These are phyloP conservation scores for Alfaro cultratus DNA, from an alignment of 2,797 vertebrate genomes.

Conservation along the genomic window DNA sequence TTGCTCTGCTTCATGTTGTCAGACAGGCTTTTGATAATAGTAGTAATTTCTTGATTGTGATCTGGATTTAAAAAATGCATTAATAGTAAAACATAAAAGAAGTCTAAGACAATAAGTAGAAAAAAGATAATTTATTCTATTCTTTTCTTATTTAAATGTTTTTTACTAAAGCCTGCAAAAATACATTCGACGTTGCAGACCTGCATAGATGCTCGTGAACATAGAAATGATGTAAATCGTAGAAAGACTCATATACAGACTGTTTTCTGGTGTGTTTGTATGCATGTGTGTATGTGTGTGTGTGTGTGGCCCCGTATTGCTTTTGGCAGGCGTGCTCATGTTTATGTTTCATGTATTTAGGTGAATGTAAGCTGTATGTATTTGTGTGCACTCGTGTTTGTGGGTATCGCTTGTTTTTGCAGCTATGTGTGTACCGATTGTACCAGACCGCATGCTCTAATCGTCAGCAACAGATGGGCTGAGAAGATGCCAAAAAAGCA, in stretches of 20 bases:
- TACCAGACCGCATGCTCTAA: conserved; percentile 57
- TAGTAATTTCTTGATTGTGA: neutral
- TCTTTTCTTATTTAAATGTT: too few species aligned
- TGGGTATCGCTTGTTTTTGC: conserved; percentile 14
- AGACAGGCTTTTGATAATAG: neutral
- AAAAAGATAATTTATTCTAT: too few species aligned
- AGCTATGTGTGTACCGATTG: conserved; percentile 41
- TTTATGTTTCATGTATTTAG: conserved; percentile 33
- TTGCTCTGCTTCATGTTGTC: neutral
- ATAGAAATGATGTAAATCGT: too few species aligned
- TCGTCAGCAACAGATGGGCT: conserved; percentile 69
- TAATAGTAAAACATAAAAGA: too few species aligned
- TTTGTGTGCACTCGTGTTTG: conserved; percentile 23
- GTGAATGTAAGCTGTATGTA: conserved; percentile 18
- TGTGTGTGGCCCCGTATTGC: conserved; percentile 27
- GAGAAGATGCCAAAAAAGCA: conserved; percentile 62
- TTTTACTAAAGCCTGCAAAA: too few species aligned
- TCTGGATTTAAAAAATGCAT: too few species aligned
- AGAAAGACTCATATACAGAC: conserved; percentile 5
- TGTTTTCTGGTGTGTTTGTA: neutral
- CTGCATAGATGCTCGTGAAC: too few species aligned
- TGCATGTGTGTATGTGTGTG: too few species aligned
- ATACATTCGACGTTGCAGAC: too few species aligned
- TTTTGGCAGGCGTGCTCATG: conserved; percentile 31
- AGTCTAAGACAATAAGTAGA: too few species aligned